Evolutionary conservation across 2,888 invertebrate genomes (phyloP), one percentile per base, ranked within the genome.

Genomic region (Drosophila eohydei): DNA sequence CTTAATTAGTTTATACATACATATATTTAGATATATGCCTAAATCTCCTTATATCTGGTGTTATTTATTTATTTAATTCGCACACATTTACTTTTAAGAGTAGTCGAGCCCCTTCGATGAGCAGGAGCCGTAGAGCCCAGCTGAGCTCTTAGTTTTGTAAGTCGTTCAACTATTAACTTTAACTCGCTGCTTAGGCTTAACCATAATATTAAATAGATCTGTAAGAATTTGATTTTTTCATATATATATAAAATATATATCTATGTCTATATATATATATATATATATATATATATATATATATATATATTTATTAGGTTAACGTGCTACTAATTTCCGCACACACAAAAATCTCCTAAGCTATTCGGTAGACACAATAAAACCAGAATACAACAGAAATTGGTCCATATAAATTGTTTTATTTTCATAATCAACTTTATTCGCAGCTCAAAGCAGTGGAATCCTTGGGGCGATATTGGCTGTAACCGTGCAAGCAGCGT

Each of bases 131-230:
- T n/a, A 51, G 43, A n/a, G 5, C 28, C 64, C 7, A 34, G 38
- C 16, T 68, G 56, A 41, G 54, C 12, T 14, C 1, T n/a, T 65
- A 65, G n/a, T 14, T 8, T 5, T 67, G 7, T 51, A 78, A 78
- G 71, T 67, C 56, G 78, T 80, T 80, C 80, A 80, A 72, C 78
- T 78, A 77, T 77, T 75, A 75, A 70, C 66, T 59, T 74, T 77
- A 80, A 57, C 66, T 74, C 76, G 78, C 78, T 71, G 76, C 67
- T 43, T 78, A 80, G 21, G 50, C 44, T n/a, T 61, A 66, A 54
- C n/a, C 48, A n/a, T 66, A 48, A 48, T 41, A 36, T 65, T 46
- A 46, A 16, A 26, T 66, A 46, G 66, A 28, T 26, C 26, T 34
- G 28, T 11, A 34, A 11, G 38, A 32, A 38, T 2, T 41, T 8